Base-by-base conservation (phyloP, 2,797 vertebrate species). In the Takifugu rubripes region DNA sequence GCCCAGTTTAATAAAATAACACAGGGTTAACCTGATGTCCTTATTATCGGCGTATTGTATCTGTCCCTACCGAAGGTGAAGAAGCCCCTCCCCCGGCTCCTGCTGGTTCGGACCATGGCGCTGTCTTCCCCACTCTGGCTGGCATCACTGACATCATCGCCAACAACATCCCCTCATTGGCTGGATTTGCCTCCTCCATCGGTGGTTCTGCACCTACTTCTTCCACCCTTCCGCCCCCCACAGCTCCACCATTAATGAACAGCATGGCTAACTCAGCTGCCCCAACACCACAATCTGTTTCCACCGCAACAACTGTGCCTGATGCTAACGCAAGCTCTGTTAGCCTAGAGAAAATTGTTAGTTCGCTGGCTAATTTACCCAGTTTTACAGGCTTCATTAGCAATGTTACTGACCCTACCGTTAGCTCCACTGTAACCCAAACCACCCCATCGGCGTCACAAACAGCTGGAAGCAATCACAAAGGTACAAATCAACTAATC, bases 361-460 rank as follows among this genome's bases (percentile, higher is more conserved):
- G 36, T 66, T 77, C 75, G 0, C 43, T 84, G n/a, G 62, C 71
- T 33, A 76, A 75, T 51, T 72, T 87, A 3, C 68, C 70, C 4
- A 33, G 52, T 25, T 71, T 86, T 43, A 52, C 63, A 0, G 69
- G 47, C 2, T 49, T 84, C 15, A 44, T 68, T 29, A 61, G 15
- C 24, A 5, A 2, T 15, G 40, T 66, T n/a, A 52, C 62, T 61
- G 68, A 74, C n/a, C 61, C 64, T 15, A 14, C 54, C 40, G 36
- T 11, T 47, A 56, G 42, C 44, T 21, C 44, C 14, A 16, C 5
- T 2, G 44, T 1, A 1, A 36, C 52, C 10, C 17, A 47, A 0
- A 31, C 27, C 11, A 31, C 25, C 9, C 65, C 65, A 0, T 56
- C 70, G 45, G 51, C 54, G 48, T 54, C 51, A 0, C 1, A 54